Evolutionary conservation across 2,797 vertebrate species (phyloP), one percentile per base, ranked within the genome.

Genomic region (Hippoglossus hippoglossus): DNA sequence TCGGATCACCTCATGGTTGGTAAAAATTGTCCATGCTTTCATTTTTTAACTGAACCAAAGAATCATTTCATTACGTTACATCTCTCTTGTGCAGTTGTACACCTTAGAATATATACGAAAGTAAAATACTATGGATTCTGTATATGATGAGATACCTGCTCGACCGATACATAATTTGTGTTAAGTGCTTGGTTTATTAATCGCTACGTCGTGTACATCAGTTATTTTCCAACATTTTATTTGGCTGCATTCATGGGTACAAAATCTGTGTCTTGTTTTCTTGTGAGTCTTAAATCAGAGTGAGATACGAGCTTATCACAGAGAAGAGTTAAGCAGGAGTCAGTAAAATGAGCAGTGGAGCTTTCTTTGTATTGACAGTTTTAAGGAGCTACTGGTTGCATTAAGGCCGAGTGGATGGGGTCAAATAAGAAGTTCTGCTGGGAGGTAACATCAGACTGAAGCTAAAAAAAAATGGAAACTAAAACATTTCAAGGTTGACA

Each of bases 31-130:
- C 44, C 60, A 46, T 70, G 58, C 77, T 86, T 73, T 79, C 52
- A 71, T 83, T 80, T 76, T 83, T 75, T 77, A 80, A 86, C 84
- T 75, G 85, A 93, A 92, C 93, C 93, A 94, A 93, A 94, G 93
- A 94, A 85, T 74, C 75, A 76, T 80, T 84, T 65, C 60, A 51
- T 75, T 73, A 57, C 2, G 15, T 46, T 6, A 6, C 18, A 46
- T 46, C 46, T 39, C 56, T 63, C 36, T 55, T 47, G 22, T 75
- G 58, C 74, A 49, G 75, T 70, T 74, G 63, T 66, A 46, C 59
- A 71, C 55, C 78, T 83, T 67, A 55, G 73, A 73, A 36, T 67
- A 36, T 67, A 71, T 80, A 71, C 47, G 41, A 26, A 50, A 55
- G n/a, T 26, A 6, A 47, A 61, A 41, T 55, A 50, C 24, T 36